phyloP scores from a whole-genome alignment of 2,888 invertebrate species.

The Athrips mouffetella region DNA sequence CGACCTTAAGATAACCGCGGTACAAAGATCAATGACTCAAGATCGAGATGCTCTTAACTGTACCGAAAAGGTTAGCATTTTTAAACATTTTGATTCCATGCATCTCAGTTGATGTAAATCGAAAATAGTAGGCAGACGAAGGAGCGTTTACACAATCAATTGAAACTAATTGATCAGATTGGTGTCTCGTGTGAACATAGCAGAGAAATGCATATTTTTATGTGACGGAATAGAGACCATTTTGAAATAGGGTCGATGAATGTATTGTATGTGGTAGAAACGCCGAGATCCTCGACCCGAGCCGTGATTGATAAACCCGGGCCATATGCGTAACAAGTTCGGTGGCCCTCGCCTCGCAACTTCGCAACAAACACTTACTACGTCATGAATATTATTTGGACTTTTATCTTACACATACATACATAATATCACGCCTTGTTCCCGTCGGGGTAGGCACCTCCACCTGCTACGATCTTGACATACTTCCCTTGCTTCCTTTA shows the following conservation, averaged over 20 bases:
- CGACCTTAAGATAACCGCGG: too few species aligned
- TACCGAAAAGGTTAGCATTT: too few species aligned
- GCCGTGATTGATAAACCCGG: slow-evolving; percentile 64
- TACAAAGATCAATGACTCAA: too few species aligned
- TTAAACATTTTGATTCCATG: too few species aligned
- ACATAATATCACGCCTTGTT: too few species aligned
- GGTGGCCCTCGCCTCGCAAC: slow-evolving; percentile 42
- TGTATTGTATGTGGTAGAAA: slow-evolving; percentile 21
- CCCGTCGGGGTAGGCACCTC: too few species aligned
- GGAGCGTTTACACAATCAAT: slow-evolving; percentile 53
- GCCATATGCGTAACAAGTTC: slow-evolving; percentile 54
- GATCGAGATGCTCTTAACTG: too few species aligned
- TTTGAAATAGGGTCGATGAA: slow-evolving; percentile 1
- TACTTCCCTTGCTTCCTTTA: too few species aligned
- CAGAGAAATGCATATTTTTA: slow-evolving; percentile 26
- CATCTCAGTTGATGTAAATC: too few species aligned
- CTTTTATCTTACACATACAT: too few species aligned
- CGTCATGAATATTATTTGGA: slow-evolving; percentile 22
- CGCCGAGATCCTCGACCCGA: slow-evolving; percentile 44
- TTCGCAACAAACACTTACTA: slow-evolving; percentile 38
- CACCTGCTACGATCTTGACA: too few species aligned
- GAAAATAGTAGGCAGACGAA: not conserved
- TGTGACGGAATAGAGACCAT: slow-evolving; percentile 1
- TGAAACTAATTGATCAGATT: slow-evolving; percentile 58
- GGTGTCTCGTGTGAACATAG: slow-evolving; percentile 33